Conservation (phyloP, 2,113 vertebrate genomes). For the Dascyllus trimaculatus region DNA sequence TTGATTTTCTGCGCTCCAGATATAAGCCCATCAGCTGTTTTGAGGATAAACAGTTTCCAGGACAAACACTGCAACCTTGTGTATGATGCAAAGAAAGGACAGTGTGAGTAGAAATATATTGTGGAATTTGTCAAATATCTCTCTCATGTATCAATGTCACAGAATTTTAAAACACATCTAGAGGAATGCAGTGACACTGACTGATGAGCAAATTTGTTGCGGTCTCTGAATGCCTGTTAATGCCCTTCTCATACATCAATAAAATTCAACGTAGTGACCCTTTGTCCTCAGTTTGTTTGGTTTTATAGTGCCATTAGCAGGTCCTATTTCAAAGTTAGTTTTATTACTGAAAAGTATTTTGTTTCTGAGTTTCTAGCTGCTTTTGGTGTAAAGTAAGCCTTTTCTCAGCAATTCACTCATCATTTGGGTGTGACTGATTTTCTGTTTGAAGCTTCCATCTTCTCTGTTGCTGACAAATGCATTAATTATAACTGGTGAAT, state of each 20-base stretch:
- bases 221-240: neutral
- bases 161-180: neutral
- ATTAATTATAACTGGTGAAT: too few relatives aligned
- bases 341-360: neutral
- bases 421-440: too few relatives aligned
- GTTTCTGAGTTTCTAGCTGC: neutral
- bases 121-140: slow-evolving; percentile 7
- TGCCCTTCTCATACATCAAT: too few relatives aligned
- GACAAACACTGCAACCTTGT: slow-evolving; percentile 23
- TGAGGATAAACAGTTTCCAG: slow-evolving; percentile 33
- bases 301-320: neutral
- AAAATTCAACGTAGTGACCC: too few relatives aligned
- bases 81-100: neutral
- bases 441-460: too few relatives aligned
- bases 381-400: neutral
- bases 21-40: slow-evolving; percentile 31
- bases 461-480: too few relatives aligned
- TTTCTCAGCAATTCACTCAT: too few relatives aligned
- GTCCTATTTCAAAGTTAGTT: too few relatives aligned
- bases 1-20: slow-evolving; percentile 48
- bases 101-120: neutral
- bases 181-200: slow-evolving; percentile 14
- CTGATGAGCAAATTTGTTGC: neutral
- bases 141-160: slow-evolving; percentile 4
- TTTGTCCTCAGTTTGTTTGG: neutral